phyloP scores from a whole-genome alignment of 2,888 invertebrate species.

The Phragmatobia fuliginosa region DNA sequence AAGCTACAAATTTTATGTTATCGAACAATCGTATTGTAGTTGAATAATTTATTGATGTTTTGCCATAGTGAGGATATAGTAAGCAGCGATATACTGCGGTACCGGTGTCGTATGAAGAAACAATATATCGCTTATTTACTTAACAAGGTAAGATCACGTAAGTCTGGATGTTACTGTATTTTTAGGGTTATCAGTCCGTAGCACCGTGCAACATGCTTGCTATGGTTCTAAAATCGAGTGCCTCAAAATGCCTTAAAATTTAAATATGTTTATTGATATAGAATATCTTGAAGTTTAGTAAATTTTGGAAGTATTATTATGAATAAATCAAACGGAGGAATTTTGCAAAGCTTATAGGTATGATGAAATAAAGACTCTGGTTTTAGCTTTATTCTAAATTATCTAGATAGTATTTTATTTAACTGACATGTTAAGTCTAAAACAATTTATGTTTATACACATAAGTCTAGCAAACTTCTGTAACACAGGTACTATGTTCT shows the following conservation, averaged over 20 bases:
- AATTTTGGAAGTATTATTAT: slow-evolving; percentile 53
- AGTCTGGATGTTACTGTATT: slow-evolving; percentile 43
- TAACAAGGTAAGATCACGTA: slow-evolving; percentile 31
- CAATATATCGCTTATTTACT: slow-evolving; percentile 33
- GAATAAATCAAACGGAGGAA: slow-evolving; percentile 49
- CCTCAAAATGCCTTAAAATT: slow-evolving; percentile 77
- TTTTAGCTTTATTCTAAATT: slow-evolving; percentile 77
- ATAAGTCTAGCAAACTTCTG: slow-evolving; percentile 31
- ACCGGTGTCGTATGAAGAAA: slow-evolving; percentile 20
- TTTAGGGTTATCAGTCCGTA: slow-evolving; percentile 38
- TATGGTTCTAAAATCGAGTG: slow-evolving; percentile 72
- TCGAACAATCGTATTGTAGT: slow-evolving; percentile 64
- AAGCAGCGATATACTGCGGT: slow-evolving; percentile 29
- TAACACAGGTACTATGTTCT: slow-evolving; percentile 35
- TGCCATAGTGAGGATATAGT: slow-evolving; percentile 65
- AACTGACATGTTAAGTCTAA: slow-evolving; percentile 34
- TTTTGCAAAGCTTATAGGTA: slow-evolving; percentile 39
- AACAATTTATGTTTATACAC: slow-evolving; percentile 35
- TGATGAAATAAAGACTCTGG: slow-evolving; percentile 64
- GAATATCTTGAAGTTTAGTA: slow-evolving; percentile 30
- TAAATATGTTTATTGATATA: slow-evolving; percentile 54
- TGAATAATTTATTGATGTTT: slow-evolving; percentile 68
- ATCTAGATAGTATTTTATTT: slow-evolving; percentile 51
- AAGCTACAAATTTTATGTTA: slow-evolving; percentile 76
- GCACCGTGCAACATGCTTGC: slow-evolving; percentile 47